These are phyloP conservation scores for Drosophila watanabei DNA, from an alignment of 1,140 invertebrate species.

Conservation along the genomic window DNA sequence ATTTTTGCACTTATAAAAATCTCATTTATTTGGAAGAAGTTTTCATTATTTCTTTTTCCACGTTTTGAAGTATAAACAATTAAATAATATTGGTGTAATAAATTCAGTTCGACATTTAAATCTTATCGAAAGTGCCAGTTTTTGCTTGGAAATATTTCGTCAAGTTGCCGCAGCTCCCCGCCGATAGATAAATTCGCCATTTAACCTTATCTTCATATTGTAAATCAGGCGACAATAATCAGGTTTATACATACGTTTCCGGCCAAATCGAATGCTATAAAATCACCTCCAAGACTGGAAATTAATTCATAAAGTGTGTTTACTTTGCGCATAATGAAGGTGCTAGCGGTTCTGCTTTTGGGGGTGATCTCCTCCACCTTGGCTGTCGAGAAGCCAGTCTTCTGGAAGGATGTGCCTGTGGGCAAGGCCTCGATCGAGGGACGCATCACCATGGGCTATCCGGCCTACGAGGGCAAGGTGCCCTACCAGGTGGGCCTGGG, in stretches of 20 bases:
- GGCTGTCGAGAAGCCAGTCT: conserved; percentile 26
- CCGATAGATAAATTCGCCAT: conserved; percentile 6
- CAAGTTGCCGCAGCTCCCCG: conserved; percentile 2
- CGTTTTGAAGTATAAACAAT: neutral
- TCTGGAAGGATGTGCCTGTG: conserved; percentile 44
- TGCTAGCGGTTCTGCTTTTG: conserved; percentile 19
- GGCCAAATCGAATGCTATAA: conserved; percentile 6
- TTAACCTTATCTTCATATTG: conserved; percentile 14
- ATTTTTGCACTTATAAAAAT: neutral
- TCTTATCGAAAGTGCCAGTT: conserved; percentile 12
- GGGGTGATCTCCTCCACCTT: conserved; percentile 22
- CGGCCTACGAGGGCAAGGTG: conserved; percentile 82
- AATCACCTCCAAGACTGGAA: neutral
- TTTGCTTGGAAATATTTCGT: neutral
- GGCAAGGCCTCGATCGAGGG: conserved; percentile 35
- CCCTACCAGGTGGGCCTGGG: conserved; percentile 85
- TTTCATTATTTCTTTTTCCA: neutral
- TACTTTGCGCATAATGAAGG: conserved; percentile 23
- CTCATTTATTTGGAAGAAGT: neutral
- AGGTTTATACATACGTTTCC: conserved; percentile 11
- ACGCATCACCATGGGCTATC: conserved; percentile 61
- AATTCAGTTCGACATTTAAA: conserved; percentile 1
- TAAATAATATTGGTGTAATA: neutral
- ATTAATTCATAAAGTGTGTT: conserved; percentile 10
- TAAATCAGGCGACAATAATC: conserved; percentile 10